Base-by-base conservation (phyloP, 1,140 invertebrate genomes). In the Lepidurus arcticus region DNA sequence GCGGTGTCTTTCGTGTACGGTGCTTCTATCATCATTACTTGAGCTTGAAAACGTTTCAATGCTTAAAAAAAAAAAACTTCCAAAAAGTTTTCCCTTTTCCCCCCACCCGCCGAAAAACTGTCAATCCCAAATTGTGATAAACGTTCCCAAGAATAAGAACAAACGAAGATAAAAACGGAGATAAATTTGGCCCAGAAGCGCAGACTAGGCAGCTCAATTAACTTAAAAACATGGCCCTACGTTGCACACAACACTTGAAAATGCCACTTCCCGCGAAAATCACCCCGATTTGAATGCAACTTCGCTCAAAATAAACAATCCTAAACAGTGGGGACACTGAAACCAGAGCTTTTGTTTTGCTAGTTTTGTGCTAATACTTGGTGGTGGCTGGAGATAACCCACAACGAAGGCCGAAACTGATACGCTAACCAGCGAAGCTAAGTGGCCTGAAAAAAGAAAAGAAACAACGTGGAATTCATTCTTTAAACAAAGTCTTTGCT, bases 1-100 rank as follows among this genome's bases (percentile, higher is more conserved):
- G 44, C 42, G 75, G 53, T 45, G 76, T 42, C 43, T n/a, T 53
- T 53, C 45, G 21, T n/a, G 76, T 65, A 42, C 76, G 26, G 76
- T 76, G 76, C 34, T 47, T 47, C n/a, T 45, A 26, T 65, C 26
- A 76, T 21, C 13, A 65, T 4, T 21, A 7, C 16, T n/a, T 7
- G 9, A 45, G 44, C 75, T 76, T 10, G 3, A 16, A 11, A 11
- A 11, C 42, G 7, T 76, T 9, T 8, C 21, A 76, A 76, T 65
- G 53, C 53, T 65, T 34, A 3, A 34, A 34, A 74, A 74, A 16
- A 74, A 74, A 3, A 44, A 24, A 75, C 42, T 47, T 16, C 11
- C 6, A 21, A 21, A 7, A 26, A 24, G 13, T 26, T 44, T 65
- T 65, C 53, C 53, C 21, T 65, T 65, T 21, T 65, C 53, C 21